Evolutionary conservation across 2,113 vertebrate species (phyloP).

Genomic region (Bubo bubo): DNA sequence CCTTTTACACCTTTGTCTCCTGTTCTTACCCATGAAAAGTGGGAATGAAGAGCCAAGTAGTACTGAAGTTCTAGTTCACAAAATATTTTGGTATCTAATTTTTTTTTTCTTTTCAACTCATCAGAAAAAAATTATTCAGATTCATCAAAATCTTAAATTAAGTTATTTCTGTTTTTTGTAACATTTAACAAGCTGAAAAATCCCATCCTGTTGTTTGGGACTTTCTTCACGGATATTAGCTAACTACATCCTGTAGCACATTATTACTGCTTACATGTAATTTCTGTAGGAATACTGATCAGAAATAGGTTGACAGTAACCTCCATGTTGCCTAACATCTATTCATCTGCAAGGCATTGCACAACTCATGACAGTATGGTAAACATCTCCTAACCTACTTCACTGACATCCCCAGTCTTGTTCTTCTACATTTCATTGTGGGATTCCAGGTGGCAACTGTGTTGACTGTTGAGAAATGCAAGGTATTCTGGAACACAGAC

Average conservation of each 20-base stretch:
- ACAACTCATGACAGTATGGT: not conserved
- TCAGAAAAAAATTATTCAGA: not conserved
- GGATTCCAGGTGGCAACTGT: not conserved
- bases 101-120: not conserved
- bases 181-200: not conserved
- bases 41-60: not conserved
- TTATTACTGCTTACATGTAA: not conserved
- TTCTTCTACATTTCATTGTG: not conserved
- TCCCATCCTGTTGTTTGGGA: not conserved
- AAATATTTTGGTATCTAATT: not conserved
- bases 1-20: not conserved
- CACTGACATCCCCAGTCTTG: not conserved
- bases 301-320: not conserved
- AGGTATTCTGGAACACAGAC: not conserved
- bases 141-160: not conserved
- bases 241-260: not conserved
- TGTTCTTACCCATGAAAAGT: not conserved
- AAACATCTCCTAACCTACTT: not conserved
- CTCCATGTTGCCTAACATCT: not conserved
- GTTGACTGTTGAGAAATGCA: not conserved
- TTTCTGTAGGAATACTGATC: not conserved
- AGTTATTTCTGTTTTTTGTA: not conserved
- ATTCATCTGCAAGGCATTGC: not conserved
- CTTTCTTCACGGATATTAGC: not conserved
- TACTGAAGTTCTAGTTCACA: not conserved